A percentile compares a stretch with the other conserved stretches of the same genome.
Evolutionary conservation across 2,797 vertebrate genomes (phyloP).

Genomic region (Scolopax rusticola): DNA sequence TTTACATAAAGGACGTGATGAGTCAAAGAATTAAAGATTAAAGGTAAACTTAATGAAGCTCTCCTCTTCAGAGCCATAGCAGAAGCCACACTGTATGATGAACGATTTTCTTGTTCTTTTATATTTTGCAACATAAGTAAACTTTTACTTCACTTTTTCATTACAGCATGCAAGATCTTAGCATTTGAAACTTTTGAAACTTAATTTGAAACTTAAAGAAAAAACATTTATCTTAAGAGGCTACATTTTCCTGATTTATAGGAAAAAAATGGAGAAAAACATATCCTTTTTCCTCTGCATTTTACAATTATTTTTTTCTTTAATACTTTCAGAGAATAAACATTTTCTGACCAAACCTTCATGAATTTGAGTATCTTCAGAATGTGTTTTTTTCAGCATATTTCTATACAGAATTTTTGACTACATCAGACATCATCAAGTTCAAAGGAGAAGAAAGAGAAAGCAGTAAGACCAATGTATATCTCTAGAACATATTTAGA

Average conservation of each 20-base stretch:
- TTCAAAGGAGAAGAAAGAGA: background rate
- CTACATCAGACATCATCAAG: background rate
- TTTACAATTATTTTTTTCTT: background rate
- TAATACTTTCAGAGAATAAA: background rate
- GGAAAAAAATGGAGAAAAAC: too few species aligned
- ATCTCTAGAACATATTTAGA: rapidly evolving
- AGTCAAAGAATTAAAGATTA: background rate
- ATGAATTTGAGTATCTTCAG: background rate
- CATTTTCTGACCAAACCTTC: background rate
- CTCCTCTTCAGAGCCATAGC: background rate
- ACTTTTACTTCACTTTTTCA: background rate
- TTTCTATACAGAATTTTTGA: background rate
- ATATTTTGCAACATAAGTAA: background rate
- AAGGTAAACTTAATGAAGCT: background rate
- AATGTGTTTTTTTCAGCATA: background rate
- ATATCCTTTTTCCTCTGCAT: background rate
- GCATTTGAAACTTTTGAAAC: background rate
- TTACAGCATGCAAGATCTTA: background rate
- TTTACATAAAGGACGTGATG: background rate
- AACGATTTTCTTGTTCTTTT: background rate
- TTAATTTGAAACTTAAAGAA: too few species aligned
- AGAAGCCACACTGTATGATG: background rate
- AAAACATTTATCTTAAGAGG: background rate
- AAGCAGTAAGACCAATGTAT: background rate
- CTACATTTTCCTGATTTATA: background rate